Evolutionary conservation across 37 sponge, comb jelly and placozoan species (phyloP).

Genomic region (Halichondria panicea): DNA sequence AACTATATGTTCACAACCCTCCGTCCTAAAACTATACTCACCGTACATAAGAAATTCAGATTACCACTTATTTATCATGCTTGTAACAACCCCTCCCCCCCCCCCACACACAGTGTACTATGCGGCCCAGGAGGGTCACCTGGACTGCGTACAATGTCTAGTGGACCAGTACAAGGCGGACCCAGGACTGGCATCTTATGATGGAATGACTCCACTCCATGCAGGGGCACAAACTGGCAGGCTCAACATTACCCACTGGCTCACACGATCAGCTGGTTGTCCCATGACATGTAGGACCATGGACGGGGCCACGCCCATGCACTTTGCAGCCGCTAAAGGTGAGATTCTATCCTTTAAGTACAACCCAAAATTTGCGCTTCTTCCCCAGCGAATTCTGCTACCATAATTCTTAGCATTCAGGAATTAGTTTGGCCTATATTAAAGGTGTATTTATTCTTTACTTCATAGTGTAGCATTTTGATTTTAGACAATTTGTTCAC

Average conservation of each 20-base stretch:
- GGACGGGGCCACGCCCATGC: constrained; percentile 93
- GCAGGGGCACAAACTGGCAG: constrained; percentile 85
- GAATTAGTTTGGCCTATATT: not conserved
- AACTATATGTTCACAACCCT: not conserved
- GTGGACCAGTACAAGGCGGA: constrained; percentile 57
- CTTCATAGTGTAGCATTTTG: not conserved
- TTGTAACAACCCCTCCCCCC: not conserved
- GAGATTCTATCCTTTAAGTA: not conserved
- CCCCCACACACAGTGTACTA: constrained; percentile 74
- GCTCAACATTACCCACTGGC: constrained; percentile 75
- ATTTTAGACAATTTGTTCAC: not conserved
- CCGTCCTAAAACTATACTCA: too few relatives aligned
- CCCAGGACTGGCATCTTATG: constrained; percentile 54
- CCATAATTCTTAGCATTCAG: not conserved
- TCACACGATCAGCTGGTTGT: constrained; percentile 71
- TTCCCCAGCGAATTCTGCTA: not conserved
- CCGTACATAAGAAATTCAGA: not conserved
- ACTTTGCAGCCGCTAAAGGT: constrained; percentile 96
- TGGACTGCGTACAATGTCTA: constrained; percentile 81
- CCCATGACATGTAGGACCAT: constrained; percentile 48
- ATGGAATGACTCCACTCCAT: constrained; percentile 93
- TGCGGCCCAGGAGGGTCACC: constrained; percentile 92
- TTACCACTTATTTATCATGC: not conserved
- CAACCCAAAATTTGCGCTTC: not conserved
- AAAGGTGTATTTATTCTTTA: not conserved